Base-by-base conservation (phyloP, 2,797 vertebrate genomes). In the Bryconaethiops microstoma region DNA sequence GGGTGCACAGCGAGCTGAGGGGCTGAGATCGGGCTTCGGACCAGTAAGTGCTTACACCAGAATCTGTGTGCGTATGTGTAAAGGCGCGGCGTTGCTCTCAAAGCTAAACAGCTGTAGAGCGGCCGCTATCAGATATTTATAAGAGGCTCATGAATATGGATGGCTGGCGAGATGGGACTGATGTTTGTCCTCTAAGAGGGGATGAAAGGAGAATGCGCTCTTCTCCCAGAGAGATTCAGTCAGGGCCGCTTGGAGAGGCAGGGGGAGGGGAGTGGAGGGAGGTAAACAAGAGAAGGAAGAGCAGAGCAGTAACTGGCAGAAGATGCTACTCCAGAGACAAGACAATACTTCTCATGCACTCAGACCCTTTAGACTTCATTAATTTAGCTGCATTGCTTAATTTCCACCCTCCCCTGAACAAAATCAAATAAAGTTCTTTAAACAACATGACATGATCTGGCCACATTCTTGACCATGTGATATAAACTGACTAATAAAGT, bases 101-200 rank as follows among this genome's bases (percentile, higher is more conserved):
- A 84, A 88, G 89, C 93, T 90, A 92, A 94, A 94, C 93, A 93
- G 93, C 92, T 93, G 93, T 94, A 94, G 92, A 88, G 80, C 87
- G 85, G 91, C 87, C 88, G 86, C 92, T 92, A 94, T 95, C 93
- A 94, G 94, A 95, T 95, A 95, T 95, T 95, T 94, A 95, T 93
- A 95, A 94, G 93, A 90, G 81, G 75, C 90, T 95, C 93, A 95
- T 95, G 93, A 95, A 95, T 95, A 95, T 95, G 93, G 91, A 94
- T 93, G 90, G 85, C 77, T 82, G 82, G 89, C 77, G 81, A 93
- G 92, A 94, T 92, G 91, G 93, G 92, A 93, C 93, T 93, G 93
- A 94, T 94, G 94, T 95, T 94, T 95, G 94, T 95, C 94, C 94
- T 95, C 94, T 93, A 94, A 93, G 90, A 93, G 91, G 87, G 92